Base-by-base conservation (phyloP, 2,888 invertebrate genomes). In the Ditula angustiorana region DNA sequence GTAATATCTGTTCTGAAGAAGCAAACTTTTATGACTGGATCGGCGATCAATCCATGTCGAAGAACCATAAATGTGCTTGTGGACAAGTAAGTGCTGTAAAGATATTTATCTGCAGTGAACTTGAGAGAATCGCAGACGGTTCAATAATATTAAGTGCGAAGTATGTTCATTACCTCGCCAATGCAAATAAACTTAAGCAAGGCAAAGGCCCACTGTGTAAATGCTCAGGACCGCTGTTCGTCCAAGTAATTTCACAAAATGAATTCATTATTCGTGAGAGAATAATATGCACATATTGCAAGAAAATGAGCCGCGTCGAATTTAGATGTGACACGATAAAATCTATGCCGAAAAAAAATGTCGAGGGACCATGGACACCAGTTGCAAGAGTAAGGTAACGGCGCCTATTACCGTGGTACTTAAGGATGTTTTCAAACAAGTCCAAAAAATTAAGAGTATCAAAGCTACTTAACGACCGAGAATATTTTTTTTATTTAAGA, bases 231-330 rank as follows among this genome's bases (percentile, higher is more conserved):
- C n/a, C n/a, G n/a, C n/a, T n/a, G n/a, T n/a, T n/a, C n/a, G n/a
- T n/a, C 26, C 26, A 49, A 49, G 28, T 49, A 5, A 49, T 49
- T 7, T 11, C 49, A 2, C 49, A 49, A 28, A 26, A 49, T 49
- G n/a, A n/a, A n/a, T n/a, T n/a, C n/a, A n/a, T n/a, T n/a, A n/a
- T n/a, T n/a, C n/a, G n/a, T n/a, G n/a, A 49, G 16, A 49, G 49
- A 49, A 49, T 49, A 49, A 28, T 16, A 16, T 49, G 49, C 10
- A 49, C 49, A n/a, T 49, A 49, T 5, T 49, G 49, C 13, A 26
- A 49, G 13, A 49, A 49, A 26, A n/a, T 49, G 16, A 49, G 28
- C n/a, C 49, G 49, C 28, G 49, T 49, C 16, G 49, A 49, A 26
- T 49, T 49, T 13, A 49, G 49, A 28, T 49, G 49, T 13, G 49